Conservation (phyloP, 2,113 vertebrate genomes). For the Caracal caracal region DNA sequence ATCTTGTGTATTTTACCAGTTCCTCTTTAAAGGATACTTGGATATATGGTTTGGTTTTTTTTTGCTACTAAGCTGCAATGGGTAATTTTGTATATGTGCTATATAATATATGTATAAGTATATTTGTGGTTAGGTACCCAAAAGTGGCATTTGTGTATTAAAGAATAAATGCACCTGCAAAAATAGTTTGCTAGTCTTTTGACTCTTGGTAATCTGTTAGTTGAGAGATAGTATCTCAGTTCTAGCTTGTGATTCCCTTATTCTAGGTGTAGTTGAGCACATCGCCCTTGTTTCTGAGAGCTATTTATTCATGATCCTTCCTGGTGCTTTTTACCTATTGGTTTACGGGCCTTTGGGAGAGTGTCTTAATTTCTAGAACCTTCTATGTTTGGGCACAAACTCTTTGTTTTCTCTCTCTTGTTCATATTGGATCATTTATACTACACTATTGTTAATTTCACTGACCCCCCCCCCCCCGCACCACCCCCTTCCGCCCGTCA, state of each 20-base stretch:
- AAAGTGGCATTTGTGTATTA: not conserved
- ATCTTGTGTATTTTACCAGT: not conserved
- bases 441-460: not conserved
- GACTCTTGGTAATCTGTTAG: not conserved
- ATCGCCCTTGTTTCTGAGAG: not conserved
- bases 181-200: not conserved
- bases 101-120: not conserved
- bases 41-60: not conserved
- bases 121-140: not conserved
- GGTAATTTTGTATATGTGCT: not conserved
- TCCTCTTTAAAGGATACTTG: not conserved
- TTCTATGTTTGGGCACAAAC: not conserved
- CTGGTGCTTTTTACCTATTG: not conserved
- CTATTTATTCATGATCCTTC: not conserved
- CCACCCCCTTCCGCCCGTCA: not conserved
- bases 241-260: not conserved
- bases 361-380: not conserved
- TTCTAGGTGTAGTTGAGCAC: not conserved
- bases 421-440: not conserved
- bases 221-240: not conserved
- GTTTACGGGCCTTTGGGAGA: not conserved
- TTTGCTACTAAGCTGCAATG: not conserved
- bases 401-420: not conserved
- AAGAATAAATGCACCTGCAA: not conserved
- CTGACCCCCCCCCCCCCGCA: not conserved